These are phyloP conservation scores for Coecobrya sp. DNA, from an alignment of 2,888 invertebrate genomes.

Conservation along the genomic window DNA sequence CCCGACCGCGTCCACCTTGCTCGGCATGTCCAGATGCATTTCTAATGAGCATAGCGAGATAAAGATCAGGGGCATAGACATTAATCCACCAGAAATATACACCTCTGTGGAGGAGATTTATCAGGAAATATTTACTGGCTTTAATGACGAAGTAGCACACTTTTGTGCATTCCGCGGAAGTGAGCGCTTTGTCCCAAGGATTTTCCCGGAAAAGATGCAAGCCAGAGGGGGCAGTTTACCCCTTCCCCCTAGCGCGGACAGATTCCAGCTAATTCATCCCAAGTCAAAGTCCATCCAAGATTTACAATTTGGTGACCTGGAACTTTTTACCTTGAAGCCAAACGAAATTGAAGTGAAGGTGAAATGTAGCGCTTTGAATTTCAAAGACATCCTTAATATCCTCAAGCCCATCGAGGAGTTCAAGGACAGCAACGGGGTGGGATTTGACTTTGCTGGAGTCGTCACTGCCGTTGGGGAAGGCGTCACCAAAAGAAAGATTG, in stretches of 20 bases:
- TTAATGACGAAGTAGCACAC: constrained; percentile 30
- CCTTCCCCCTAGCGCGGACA: constrained; percentile 35
- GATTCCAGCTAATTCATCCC: constrained; percentile 64
- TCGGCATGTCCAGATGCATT: constrained; percentile 60
- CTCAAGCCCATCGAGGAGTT: constrained; percentile 75
- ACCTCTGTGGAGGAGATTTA: constrained; percentile 28
- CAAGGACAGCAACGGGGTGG: constrained; percentile 72
- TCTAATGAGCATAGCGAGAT: constrained; percentile 51
- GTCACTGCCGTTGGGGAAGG: constrained; percentile 64
- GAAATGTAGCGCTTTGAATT: constrained; percentile 76
- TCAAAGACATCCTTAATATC: constrained; percentile 77
- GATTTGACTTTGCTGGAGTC: constrained; percentile 79
- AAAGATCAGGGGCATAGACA: constrained; percentile 41
- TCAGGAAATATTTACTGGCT: constrained; percentile 55
- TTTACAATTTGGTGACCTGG: constrained; percentile 61
- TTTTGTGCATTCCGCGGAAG: constrained; percentile 32
- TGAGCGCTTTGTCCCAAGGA: constrained; percentile 29
- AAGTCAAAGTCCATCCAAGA: constrained; percentile 73
- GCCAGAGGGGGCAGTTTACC: background rate
- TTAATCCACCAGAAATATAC: constrained; percentile 42
- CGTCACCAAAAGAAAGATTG: constrained; percentile 51
- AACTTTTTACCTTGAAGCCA: background rate
- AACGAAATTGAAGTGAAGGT: constrained; percentile 75
- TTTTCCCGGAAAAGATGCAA: constrained; percentile 4
- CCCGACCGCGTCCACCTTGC: constrained; percentile 59